Conservation (phyloP, 1,140 invertebrate species). For the Eriosoma lanigerum region DNA sequence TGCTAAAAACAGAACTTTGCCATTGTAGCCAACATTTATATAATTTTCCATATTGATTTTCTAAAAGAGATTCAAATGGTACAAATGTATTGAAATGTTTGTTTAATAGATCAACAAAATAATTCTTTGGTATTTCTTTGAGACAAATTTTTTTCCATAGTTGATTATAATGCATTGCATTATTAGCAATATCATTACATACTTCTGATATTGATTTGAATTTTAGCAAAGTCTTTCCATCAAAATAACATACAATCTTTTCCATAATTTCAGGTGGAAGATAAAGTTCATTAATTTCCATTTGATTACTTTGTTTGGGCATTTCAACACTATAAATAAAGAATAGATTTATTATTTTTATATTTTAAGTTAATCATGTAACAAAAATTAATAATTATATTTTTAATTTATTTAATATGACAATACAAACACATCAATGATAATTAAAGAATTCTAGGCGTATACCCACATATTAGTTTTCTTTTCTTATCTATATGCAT, state of each 20-base stretch:
- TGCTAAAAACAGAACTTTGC: neutral
- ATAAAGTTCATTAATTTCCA: neutral
- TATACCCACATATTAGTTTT: too few relatives aligned
- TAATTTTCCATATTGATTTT: neutral
- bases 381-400: too few relatives aligned
- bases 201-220: neutral
- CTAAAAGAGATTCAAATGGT: neutral
- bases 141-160: conserved; percentile 4
- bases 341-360: too few relatives aligned
- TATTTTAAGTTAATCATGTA: too few relatives aligned
- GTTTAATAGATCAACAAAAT: conserved; percentile 16
- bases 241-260: conserved; percentile 28
- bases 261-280: conserved; percentile 34
- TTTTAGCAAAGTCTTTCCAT: conserved; percentile 1
- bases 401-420: too few relatives aligned
- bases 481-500: too few relatives aligned
- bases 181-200: conserved; percentile 3
- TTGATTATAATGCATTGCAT: conserved; percentile 6
- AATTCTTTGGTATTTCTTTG: conserved; percentile 5
- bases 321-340: neutral
- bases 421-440: too few relatives aligned
- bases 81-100: neutral
- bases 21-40: conserved; percentile 21
- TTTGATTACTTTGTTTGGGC: neutral
- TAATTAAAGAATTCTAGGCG: too few relatives aligned